A percentile compares a stretch with the other conserved stretches of the same genome.
Evolutionary conservation across 2,888 invertebrate genomes (phyloP).

Genomic region (Baccha elongata): DNA sequence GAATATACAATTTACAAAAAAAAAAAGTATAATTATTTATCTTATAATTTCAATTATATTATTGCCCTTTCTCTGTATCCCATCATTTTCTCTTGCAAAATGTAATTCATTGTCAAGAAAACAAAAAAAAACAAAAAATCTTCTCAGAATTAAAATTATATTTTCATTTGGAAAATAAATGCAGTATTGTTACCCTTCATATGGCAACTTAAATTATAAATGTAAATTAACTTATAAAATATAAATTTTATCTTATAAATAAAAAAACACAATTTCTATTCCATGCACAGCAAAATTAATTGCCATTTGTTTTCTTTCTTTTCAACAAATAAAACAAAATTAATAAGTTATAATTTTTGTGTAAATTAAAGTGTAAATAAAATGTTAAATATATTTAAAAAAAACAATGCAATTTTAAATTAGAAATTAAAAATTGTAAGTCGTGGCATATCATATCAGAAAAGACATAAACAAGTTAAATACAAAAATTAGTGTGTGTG

Average conservation of each 20-base stretch:
- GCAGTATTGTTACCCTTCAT: constrained; percentile 71
- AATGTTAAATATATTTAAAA: constrained; percentile 1
- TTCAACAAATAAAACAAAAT: background rate
- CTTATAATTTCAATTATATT: background rate
- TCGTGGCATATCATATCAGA: constrained; percentile 30
- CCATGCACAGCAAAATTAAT: constrained; percentile 57
- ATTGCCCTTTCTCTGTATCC: background rate
- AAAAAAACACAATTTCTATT: constrained; percentile 54
- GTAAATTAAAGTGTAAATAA: constrained; percentile 65
- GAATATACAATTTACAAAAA: constrained; percentile 2
- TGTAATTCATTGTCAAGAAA: constrained; percentile 21
- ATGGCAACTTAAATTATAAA: constrained; percentile 52
- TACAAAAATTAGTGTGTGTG: constrained; percentile 42
- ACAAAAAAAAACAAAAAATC: constrained; percentile 8
- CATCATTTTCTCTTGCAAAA: constrained; percentile 1
- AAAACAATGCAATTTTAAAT: background rate
- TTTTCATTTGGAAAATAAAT: constrained; percentile 49
- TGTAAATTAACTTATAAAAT: constrained; percentile 39
- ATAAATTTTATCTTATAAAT: constrained; percentile 45
- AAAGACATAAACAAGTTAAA: constrained; percentile 7
- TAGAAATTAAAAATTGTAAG: constrained; percentile 35
- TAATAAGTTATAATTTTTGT: constrained; percentile 24
- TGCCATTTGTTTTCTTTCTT: constrained; percentile 35
- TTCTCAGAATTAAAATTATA: constrained; percentile 14
- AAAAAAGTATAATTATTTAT: too few relatives aligned